A percentile compares a stretch with the other conserved stretches of the same genome.
Conservation (phyloP, 2,797 vertebrate genomes). For the Malurus leucopterus region DNA sequence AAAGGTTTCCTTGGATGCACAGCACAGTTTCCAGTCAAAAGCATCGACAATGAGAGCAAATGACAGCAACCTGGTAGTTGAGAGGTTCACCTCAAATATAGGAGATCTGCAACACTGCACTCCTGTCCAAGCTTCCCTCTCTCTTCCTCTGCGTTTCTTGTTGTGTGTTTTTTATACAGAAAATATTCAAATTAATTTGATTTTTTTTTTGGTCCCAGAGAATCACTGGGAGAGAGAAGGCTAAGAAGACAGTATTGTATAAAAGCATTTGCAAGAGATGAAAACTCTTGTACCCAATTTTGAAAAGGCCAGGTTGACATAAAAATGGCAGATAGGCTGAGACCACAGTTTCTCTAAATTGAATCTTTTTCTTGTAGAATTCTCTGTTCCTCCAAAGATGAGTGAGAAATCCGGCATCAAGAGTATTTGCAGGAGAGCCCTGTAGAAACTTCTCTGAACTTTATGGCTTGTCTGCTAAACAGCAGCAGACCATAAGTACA, state of each 20-base stretch:
- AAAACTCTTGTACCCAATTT: not conserved
- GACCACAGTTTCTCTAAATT: not conserved
- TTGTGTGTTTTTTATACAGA: not conserved
- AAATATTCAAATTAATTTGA: not conserved
- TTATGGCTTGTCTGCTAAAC: not conserved
- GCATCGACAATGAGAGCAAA: not conserved
- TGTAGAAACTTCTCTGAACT: constrained; percentile 1
- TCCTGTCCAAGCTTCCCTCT: not conserved
- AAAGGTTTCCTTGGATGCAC: not conserved
- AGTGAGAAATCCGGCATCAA: not conserved
- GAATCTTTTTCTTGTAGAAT: not conserved
- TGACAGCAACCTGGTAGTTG: not conserved
- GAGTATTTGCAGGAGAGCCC: not conserved
- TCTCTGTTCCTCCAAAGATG: not conserved
- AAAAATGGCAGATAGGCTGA: not conserved
- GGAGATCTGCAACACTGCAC: not conserved
- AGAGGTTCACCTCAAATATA: not conserved
- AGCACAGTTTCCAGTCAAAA: not conserved
- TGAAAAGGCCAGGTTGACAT: not conserved
- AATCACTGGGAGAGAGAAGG: not conserved
- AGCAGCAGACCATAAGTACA: not conserved
- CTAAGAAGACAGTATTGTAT: not conserved
- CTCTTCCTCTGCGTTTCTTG: not conserved
- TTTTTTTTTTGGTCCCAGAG: not conserved
- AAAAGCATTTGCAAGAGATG: not conserved